Conservation (phyloP, 2,113 vertebrate genomes). For the Petaurus breviceps region DNA sequence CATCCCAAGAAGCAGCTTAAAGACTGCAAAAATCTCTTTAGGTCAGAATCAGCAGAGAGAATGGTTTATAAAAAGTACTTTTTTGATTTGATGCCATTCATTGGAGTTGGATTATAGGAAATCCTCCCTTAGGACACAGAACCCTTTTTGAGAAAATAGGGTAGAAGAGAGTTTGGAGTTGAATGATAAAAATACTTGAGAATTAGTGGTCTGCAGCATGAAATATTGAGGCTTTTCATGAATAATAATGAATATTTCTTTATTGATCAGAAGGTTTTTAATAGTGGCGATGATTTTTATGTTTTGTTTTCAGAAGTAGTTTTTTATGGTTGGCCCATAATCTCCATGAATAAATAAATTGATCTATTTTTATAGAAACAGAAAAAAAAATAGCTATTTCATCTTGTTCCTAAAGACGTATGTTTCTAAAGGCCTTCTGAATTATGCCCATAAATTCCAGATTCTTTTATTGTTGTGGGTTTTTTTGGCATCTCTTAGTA, state of each 20-base stretch:
- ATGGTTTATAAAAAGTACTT: not conserved
- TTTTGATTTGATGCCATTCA: not conserved
- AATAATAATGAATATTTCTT: not conserved
- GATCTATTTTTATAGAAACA: not conserved
- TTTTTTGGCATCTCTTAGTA: not conserved
- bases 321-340: not conserved
- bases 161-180: not conserved
- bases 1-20: not conserved
- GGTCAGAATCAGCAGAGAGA: not conserved
- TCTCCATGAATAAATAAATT: not conserved
- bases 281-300: not conserved
- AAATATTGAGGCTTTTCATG: not conserved
- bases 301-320: not conserved
- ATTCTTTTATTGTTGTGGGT: not conserved
- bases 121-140: not conserved
- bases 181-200: not conserved
- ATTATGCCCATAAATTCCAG: not conserved
- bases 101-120: not conserved
- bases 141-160: not conserved
- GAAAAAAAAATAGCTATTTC: not conserved
- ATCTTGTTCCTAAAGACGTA: not conserved
- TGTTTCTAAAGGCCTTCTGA: conserved; percentile 33
- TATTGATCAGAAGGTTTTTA: not conserved
- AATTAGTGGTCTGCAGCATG: not conserved
- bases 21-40: not conserved